Percentiles rank a stretch among this genome's conserved stretches.
Conservation (phyloP, 2,888 invertebrate genomes). For the Athripsodes cinereus region DNA sequence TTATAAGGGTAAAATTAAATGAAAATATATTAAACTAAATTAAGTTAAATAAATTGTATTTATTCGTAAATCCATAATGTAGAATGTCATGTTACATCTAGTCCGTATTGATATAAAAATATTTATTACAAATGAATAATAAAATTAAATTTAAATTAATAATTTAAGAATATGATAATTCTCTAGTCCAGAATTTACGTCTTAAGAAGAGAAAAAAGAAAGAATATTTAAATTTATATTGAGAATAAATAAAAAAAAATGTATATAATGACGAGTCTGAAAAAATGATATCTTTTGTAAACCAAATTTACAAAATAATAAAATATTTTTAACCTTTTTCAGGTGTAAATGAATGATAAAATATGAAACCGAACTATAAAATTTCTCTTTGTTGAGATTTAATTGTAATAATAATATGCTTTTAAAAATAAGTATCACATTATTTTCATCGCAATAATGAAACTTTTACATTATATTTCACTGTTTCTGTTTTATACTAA, state of each 20-base stretch:
- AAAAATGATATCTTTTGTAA: conserved; percentile 47
- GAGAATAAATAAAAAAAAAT: conserved; percentile 50
- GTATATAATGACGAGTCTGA: conserved; percentile 53
- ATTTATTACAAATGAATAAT: not conserved
- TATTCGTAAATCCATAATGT: not conserved
- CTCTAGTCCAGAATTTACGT: conserved; percentile 13
- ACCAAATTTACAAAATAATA: conserved; percentile 47
- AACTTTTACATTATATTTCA: no score
- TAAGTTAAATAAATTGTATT: conserved; percentile 12
- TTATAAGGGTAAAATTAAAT: conserved; percentile 21
- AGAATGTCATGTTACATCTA: no score
- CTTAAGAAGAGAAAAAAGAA: conserved; percentile 32
- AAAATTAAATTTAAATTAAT: not conserved
- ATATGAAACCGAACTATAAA: not conserved
- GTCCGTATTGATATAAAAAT: no score
- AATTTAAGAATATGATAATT: not conserved
- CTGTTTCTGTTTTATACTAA: no score
- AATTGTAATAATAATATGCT: no score
- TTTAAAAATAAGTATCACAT: no score
- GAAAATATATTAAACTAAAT: conserved; percentile 4
- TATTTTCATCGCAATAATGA: no score
- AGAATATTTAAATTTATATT: conserved; percentile 29
- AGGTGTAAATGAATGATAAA: not conserved
- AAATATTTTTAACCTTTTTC: conserved; percentile 9
- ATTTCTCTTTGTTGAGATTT: no score